phyloP scores from a whole-genome alignment of 2,888 invertebrate species.

The Gnatocerus cornutus region DNA sequence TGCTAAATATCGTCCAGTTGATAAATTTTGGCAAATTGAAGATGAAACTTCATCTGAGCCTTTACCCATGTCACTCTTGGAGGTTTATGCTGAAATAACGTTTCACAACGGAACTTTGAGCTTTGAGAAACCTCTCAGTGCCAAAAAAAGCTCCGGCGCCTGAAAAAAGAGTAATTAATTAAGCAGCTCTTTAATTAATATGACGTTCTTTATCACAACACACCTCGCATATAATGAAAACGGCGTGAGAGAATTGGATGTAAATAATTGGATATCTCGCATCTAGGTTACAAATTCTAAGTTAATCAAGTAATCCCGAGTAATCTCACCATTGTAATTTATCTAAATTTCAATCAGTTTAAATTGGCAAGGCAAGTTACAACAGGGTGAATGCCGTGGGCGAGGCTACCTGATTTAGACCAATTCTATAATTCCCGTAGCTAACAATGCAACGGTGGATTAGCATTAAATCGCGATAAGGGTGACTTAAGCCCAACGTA shows the following conservation, averaged over 20 bases:
- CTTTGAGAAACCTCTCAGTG: not conserved
- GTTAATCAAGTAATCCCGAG: slow-evolving; percentile 52
- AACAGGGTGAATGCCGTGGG: slow-evolving; percentile 35
- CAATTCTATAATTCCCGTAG: slow-evolving; percentile 62
- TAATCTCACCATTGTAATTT: slow-evolving; percentile 59
- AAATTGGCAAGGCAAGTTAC: slow-evolving; percentile 56
- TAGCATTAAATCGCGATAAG: slow-evolving; percentile 63
- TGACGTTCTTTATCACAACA: not conserved
- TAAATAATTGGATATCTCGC: slow-evolving; percentile 38
- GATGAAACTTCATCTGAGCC: no score
- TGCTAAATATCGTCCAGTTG: not conserved
- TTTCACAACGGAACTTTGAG: no score
- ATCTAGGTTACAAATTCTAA: slow-evolving; percentile 48
- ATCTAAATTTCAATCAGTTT: slow-evolving; percentile 63
- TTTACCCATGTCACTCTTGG: no score
- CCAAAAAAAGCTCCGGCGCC: not conserved
- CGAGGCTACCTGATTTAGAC: slow-evolving; percentile 54
- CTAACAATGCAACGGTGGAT: slow-evolving; percentile 62
- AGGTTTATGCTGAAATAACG: no score
- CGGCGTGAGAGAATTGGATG: slow-evolving; percentile 11
- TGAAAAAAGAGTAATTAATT: slow-evolving; percentile 24
- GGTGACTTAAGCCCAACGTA: slow-evolving; percentile 59
- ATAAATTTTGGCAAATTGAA: no score
- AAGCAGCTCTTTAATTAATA: slow-evolving; percentile 16
- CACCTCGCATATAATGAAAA: not conserved